A percentile compares a stretch with the other conserved stretches of the same genome.
phyloP scores from a whole-genome alignment of 1,140 invertebrate genomes.

The Trichonephila inaurata region DNA sequence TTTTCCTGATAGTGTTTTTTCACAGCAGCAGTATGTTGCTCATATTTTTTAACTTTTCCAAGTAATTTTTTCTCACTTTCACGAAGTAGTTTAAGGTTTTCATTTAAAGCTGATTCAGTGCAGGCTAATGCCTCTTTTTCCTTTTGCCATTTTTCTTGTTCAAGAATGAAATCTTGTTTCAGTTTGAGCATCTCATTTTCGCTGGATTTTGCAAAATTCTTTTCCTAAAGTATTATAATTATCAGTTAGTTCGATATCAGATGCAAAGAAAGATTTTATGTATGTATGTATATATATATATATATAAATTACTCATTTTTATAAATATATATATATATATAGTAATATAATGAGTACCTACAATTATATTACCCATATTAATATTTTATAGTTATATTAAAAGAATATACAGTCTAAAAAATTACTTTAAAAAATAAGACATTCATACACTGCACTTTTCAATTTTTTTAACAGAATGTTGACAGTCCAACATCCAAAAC shows the following conservation, averaged over 20 bases:
- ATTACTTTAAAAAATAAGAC: no score
- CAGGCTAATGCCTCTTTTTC: not conserved
- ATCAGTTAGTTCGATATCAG: not conserved
- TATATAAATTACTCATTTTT: not conserved
- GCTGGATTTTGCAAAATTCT: not conserved
- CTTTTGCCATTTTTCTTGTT: not conserved
- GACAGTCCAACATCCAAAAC: no score
- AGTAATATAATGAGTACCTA: no score
- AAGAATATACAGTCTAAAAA: no score
- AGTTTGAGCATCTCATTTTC: not conserved
- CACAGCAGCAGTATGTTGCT: not conserved
- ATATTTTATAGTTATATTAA: no score
- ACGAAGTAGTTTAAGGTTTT: not conserved
- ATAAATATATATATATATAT: no score
- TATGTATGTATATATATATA: not conserved
- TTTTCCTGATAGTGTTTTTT: constrained; percentile 12
- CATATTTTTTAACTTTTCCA: constrained; percentile 15
- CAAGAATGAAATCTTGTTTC: not conserved
- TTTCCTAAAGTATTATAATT: not conserved
- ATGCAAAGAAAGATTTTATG: not conserved
- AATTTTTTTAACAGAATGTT: no score
- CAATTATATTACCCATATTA: no score
- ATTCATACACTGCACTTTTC: no score
- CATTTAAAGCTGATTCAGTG: not conserved
- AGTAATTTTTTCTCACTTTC: not conserved